Conservation (phyloP, 2,113 vertebrate genomes). For the Ramphastos sulfuratus region DNA sequence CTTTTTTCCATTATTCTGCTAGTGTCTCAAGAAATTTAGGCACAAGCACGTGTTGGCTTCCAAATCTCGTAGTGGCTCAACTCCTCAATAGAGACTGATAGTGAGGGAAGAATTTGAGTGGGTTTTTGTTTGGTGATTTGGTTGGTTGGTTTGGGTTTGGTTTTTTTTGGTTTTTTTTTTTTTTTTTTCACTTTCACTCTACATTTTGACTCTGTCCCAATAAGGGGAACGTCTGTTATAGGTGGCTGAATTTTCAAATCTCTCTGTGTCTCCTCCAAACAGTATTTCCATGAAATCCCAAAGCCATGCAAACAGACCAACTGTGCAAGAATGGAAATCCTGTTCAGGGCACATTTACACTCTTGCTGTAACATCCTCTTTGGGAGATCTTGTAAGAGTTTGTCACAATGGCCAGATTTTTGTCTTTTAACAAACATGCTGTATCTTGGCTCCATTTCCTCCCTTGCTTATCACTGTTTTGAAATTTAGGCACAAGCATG, state of each 20-base stretch:
- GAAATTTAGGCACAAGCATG: background rate
- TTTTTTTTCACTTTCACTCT: background rate
- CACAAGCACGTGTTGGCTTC: background rate
- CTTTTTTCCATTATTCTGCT: background rate
- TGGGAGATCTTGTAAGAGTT: constrained; percentile 8
- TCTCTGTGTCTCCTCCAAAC: background rate
- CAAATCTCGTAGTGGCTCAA: background rate
- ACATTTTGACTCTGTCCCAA: background rate
- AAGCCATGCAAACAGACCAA: background rate
- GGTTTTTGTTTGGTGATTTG: accelerated
- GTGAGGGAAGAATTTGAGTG: background rate
- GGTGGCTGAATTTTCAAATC: background rate
- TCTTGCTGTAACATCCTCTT: background rate
- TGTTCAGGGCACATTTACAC: background rate
- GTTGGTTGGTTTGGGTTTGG: background rate
- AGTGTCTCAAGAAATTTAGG: background rate
- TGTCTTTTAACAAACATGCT: constrained; percentile 33
- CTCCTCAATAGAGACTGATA: background rate
- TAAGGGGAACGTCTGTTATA: background rate
- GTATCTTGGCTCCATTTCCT: constrained; percentile 40
- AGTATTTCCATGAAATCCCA: background rate
- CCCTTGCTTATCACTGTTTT: constrained; percentile 56
- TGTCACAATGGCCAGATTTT: constrained; percentile 22
- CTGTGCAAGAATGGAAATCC: constrained; percentile 9
- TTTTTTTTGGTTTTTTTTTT: background rate